Evolutionary conservation across 2,888 invertebrate species (phyloP), one percentile per base, ranked within the genome.

Genomic region (Netelia virgata): DNA sequence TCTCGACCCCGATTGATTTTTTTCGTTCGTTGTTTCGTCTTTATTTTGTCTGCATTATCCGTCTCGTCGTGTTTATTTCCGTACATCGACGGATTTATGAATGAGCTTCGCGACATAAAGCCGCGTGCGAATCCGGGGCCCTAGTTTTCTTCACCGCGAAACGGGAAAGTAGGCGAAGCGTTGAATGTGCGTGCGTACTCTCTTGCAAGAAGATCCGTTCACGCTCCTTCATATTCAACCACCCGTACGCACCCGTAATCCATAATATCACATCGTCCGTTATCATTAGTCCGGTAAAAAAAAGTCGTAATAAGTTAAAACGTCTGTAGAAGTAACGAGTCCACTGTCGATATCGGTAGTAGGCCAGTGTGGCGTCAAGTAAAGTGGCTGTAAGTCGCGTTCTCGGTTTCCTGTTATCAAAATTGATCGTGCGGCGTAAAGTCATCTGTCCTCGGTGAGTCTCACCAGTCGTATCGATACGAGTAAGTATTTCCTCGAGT

Each of bases 191-290:
- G 84, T 82, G 74, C 41, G 28, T 55, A 59, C 28, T 53, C 72
- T 70, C 41, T 36, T 57, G 2, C 59, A 20, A 23, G 10, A 69
- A 68, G 63, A 83, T 83, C 76, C 82, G 64, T 72, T 50, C 70
- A 81, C 85, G 83, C 84, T 75, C 79, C 81, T 82, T 64, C 50
- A 55, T 68, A 50, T 14, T 55, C 72, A 72, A n/a, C 66, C 57
- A 50, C 66, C 36, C 70, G 76, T 87, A 80, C 80, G 84, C 84
- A 81, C 86, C 82, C 61, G 80, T 86, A 86, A 87, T 87, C 82
- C 74, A 81, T 86, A 78, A 84, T 84, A 84, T 85, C 82, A 80
- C 81, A 73, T 80, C 23, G 78, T 85, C 80, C 84, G 85, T 85
- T 80, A 83, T 74, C 57, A 78, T 73, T 74, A 9, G 69, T 78